phyloP scores from a whole-genome alignment of 37 sponge, comb jelly and placozoan species.

The Cliona cf. orientalis region DNA sequence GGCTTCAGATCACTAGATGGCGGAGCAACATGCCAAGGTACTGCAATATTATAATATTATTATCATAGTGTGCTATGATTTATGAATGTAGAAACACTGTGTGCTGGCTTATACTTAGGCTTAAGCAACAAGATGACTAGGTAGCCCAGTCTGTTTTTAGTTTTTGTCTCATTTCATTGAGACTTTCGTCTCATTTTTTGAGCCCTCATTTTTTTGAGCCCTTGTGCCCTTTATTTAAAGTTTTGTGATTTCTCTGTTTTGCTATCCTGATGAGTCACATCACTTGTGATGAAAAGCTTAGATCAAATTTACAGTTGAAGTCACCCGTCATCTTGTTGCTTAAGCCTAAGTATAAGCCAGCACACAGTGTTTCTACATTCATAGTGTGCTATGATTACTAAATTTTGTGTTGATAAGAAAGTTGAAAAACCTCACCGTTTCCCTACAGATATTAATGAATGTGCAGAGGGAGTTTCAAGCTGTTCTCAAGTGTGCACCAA shows the following conservation, averaged over 20 bases:
- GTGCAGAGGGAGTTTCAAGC: background rate
- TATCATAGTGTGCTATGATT: background rate
- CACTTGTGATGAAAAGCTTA: too few species aligned
- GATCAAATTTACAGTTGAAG: too few species aligned
- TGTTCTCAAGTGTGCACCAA: conserved; percentile 63
- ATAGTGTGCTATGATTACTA: too few species aligned
- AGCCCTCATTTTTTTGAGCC: background rate
- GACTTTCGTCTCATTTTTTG: background rate
- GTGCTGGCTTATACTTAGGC: background rate
- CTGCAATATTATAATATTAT: background rate
- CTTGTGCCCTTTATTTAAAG: background rate
- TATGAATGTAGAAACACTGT: background rate
- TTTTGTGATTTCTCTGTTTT: too few species aligned
- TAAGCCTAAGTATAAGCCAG: too few species aligned
- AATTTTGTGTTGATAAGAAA: too few species aligned
- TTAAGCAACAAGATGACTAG: background rate
- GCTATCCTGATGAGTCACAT: too few species aligned
- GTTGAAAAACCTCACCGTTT: too few species aligned
- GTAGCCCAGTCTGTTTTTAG: background rate
- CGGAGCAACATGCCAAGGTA: conserved; percentile 19
- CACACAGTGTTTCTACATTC: too few species aligned
- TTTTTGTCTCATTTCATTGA: background rate
- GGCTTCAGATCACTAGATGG: conserved; percentile 37
- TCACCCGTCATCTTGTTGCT: too few species aligned
- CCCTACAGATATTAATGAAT: conserved; percentile 68